Evolutionary conservation across 2,113 vertebrate species (phyloP), one percentile per base, ranked within the genome.

Genomic region (Promerops cafer): DNA sequence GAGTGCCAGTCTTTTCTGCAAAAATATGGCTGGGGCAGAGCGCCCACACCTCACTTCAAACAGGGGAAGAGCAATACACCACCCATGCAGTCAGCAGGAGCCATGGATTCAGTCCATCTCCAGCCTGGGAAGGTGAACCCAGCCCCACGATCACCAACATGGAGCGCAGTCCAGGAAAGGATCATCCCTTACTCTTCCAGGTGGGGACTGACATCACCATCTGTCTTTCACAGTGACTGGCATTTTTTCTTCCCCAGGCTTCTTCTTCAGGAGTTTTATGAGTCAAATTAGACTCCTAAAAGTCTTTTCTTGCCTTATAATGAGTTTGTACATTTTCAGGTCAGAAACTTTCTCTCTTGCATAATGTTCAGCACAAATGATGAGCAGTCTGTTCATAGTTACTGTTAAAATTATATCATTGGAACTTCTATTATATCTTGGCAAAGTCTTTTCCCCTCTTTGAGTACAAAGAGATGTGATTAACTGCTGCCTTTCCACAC

Each of bases 361-460:
- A 89, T 91, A 94, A 93, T 40, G 47, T 64, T 86, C 56, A 68
- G 80, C 50, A 65, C 57, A 87, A 94, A 69, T 31, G 75, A 93
- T 7, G 21, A 92, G 68, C 95, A 87, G 75, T 94, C 81, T 95
- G 93, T 81, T 93, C n/a, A 3, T 81, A 83, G 86, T 75, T 94
- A 86, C 80, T 90, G 76, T 92, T 93, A 90, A 95, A 92, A 93
- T 92, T 94, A 39, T 93, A 90, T 93, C 80, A 83, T 81, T 9
- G 49, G 37, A 94, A 94, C 60, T 63, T 83, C 75, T 53, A 89
- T 86, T 91, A 42, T 80, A 42, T 93, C 60, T 94, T 92, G 60
- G 68, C 85, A 92, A 81, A 92, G 52, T 53, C 33, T 87, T 59
- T 92, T 92, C 47, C 37, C 15, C n/a, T 86, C 50, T 90, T 90